Evolutionary conservation across 1,140 invertebrate genomes (phyloP).

Genomic region (Drosophila nigromelanica): DNA sequence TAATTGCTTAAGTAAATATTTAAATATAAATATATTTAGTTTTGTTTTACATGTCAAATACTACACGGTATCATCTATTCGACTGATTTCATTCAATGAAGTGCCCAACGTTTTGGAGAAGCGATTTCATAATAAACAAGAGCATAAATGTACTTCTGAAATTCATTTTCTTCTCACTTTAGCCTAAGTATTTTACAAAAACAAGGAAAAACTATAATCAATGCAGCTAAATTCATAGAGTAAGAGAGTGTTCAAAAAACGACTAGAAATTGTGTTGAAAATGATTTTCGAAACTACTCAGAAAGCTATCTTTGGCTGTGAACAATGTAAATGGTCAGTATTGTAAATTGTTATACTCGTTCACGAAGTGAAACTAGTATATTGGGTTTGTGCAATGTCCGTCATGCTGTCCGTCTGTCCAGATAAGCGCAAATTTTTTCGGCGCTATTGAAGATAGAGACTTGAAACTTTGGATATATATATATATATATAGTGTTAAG

Average conservation of each 20-base stretch:
- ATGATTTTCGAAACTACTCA: conserved; percentile 28
- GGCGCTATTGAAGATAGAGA: no score
- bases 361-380: no score
- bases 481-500: no score
- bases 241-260: not conserved
- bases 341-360: no score
- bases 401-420: no score
- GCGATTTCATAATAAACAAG: not conserved
- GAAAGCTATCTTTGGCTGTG: conserved; percentile 30
- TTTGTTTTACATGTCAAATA: no score
- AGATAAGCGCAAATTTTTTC: no score
- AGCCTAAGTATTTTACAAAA: not conserved
- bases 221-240: not conserved
- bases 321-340: conserved; percentile 51
- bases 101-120: not conserved
- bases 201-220: not conserved
- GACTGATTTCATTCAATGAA: not conserved
- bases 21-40: no score
- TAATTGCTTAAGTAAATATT: no score
- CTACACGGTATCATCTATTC: not conserved
- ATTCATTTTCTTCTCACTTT: not conserved
- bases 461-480: no score
- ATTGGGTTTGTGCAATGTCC: no score
- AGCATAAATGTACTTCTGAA: not conserved
- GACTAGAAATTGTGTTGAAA: not conserved